phyloP scores from a whole-genome alignment of 2,113 vertebrate genomes.

The Corydoras maculifer region DNA sequence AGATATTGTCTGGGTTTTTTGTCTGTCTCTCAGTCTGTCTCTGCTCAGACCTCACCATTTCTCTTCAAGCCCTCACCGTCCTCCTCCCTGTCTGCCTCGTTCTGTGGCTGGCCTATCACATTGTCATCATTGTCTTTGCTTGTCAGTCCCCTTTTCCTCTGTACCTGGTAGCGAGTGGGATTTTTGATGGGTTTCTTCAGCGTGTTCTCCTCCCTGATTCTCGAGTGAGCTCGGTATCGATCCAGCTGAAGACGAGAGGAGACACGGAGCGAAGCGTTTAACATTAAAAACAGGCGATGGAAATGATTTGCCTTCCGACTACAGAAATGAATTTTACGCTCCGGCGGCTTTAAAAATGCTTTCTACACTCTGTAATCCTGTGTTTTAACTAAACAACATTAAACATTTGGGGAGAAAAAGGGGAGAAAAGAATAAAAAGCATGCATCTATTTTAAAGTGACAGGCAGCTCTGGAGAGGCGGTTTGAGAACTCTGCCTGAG shows the following conservation, averaged over 20 bases:
- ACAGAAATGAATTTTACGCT: neutral
- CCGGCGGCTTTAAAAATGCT: neutral
- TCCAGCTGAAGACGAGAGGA: constrained; percentile 65
- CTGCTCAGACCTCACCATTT: neutral
- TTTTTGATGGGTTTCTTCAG: constrained; percentile 79
- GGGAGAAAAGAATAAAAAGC: neutral
- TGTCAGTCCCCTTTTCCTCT: constrained; percentile 4
- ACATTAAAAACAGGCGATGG: neutral
- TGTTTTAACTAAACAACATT: neutral
- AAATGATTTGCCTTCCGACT: neutral
- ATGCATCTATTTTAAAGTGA: neutral
- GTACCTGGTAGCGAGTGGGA: constrained; percentile 90
- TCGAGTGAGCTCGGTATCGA: constrained; percentile 71
- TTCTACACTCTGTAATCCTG: too few relatives aligned
- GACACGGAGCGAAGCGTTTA: neutral
- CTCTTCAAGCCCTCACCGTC: neutral
- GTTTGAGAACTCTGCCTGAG: neutral
- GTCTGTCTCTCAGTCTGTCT: neutral
- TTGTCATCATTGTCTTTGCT: neutral
- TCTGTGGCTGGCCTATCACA: neutral
- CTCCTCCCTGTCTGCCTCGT: neutral
- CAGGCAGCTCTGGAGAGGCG: neutral
- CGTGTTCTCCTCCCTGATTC: constrained; percentile 73
- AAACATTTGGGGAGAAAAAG: neutral
- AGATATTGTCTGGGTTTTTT: neutral